Evolutionary conservation across 2,113 vertebrate genomes (phyloP).

Genomic region (Felis catus): F.catus_Fca126_mat1.0 CM031417.1:7637501-7638000

Average conservation of each 20-base stretch:
- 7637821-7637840: background rate
- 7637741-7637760: background rate
- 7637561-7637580: background rate
- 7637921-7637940: accelerated
- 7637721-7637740: background rate
- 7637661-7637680: background rate
- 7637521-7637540: no score
- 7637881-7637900: background rate
- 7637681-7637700: background rate
- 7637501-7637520: no score
- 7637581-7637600: background rate
- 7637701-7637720: background rate
- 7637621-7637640: background rate
- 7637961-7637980: background rate
- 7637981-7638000: background rate
- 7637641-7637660: background rate
- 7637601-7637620: background rate
- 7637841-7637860: background rate
- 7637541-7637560: background rate
- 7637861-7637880: background rate
- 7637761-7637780: background rate
- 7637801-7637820: background rate
- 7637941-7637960: background rate
- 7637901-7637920: background rate
- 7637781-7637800: background rate